Evolutionary conservation across 2,888 invertebrate species (phyloP).

Genomic region (Macaria liturata): DNA sequence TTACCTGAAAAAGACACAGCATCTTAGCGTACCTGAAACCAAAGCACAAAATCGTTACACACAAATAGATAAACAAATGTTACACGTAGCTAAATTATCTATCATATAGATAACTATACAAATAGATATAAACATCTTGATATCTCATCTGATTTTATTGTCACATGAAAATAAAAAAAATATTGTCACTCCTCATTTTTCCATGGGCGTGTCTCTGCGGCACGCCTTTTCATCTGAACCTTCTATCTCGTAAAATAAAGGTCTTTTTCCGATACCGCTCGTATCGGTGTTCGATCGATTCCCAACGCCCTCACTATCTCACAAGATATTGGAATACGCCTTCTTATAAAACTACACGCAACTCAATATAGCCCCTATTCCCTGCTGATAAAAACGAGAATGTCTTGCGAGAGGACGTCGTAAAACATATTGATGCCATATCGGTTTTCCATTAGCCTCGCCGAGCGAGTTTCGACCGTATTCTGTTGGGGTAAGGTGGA

Average conservation of each 20-base stretch:
- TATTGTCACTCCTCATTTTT: slow-evolving; percentile 65
- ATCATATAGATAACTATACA: slow-evolving; percentile 43
- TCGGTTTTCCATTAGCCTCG: slow-evolving; percentile 79
- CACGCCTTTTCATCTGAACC: slow-evolving; percentile 70
- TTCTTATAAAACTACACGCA: slow-evolving; percentile 63
- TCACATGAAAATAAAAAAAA: slow-evolving; percentile 65
- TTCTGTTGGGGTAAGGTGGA: slow-evolving; percentile 36
- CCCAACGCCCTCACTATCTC: slow-evolving; percentile 82
- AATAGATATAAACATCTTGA: slow-evolving; percentile 52
- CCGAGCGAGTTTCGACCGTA: slow-evolving; percentile 53
- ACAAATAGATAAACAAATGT: slow-evolving; percentile 37
- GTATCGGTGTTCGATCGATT: slow-evolving; percentile 79
- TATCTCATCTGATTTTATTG: slow-evolving; percentile 56
- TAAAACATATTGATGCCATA: slow-evolving; percentile 82
- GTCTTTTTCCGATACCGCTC: slow-evolving; percentile 73
- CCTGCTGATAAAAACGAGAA: slow-evolving; percentile 44
- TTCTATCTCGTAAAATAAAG: slow-evolving; percentile 69
- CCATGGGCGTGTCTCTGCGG: slow-evolving; percentile 75
- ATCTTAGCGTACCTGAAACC: slow-evolving; percentile 69
- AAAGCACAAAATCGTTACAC: slow-evolving; percentile 40
- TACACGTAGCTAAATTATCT: slow-evolving; percentile 6
- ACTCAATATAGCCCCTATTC: slow-evolving; percentile 56
- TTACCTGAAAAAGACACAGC: slow-evolving; percentile 71
- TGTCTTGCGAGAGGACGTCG: slow-evolving; percentile 49
- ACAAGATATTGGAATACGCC: slow-evolving; percentile 81